Evolutionary conservation across 2,797 vertebrate species (phyloP).

Genomic region (Ciconia nigra): DNA sequence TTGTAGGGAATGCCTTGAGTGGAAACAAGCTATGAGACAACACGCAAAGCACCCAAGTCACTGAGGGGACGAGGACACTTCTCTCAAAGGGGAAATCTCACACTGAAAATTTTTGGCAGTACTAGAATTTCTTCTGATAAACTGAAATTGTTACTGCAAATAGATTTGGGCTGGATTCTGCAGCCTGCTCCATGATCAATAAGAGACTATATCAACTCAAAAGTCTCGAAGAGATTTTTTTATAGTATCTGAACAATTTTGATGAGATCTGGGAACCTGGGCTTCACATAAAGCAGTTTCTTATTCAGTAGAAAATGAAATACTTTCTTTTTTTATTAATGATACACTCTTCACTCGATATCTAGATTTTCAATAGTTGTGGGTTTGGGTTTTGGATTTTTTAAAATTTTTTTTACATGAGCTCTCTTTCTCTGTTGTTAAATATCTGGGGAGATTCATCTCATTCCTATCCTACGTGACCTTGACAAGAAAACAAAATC

Average conservation of each 20-base stretch:
- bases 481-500: background rate
- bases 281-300: background rate
- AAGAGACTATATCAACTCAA: background rate
- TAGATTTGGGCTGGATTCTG: background rate
- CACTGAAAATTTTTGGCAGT: conserved; percentile 4
- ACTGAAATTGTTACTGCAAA: background rate
- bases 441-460: background rate
- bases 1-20: background rate
- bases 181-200: background rate
- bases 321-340: background rate
- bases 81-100: background rate
- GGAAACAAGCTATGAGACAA: background rate
- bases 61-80: background rate
- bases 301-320: background rate
- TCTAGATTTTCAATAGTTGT: background rate
- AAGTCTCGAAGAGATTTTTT: background rate
- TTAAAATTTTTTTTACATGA: background rate
- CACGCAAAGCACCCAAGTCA: background rate
- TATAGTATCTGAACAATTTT: background rate
- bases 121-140: background rate
- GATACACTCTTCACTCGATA: background rate
- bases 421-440: background rate
- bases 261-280: background rate
- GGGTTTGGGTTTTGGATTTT: background rate
- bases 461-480: background rate